phyloP scores from a whole-genome alignment of 2,113 vertebrate genomes.

The Clupea harengus region DNA sequence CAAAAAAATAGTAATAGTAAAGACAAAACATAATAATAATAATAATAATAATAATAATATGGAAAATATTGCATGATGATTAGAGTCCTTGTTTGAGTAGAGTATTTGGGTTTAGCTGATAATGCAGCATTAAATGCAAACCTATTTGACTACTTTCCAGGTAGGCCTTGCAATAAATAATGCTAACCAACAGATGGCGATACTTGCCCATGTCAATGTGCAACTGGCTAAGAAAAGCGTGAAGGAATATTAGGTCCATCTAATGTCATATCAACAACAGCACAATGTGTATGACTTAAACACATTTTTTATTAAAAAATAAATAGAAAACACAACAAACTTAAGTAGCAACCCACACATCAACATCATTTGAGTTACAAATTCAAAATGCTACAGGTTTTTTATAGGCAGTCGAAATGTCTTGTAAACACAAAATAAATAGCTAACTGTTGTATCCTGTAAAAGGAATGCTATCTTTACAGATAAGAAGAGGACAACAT shows the following conservation, averaged over 20 bases:
- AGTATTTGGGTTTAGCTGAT: not conserved
- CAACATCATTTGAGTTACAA: not conserved
- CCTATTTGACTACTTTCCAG: not conserved
- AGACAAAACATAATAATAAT: not conserved
- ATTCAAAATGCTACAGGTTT: conserved; percentile 30
- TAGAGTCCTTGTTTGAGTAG: not conserved
- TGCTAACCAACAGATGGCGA: not conserved
- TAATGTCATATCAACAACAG: not conserved
- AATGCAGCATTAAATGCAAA: no score
- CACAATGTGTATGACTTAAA: not conserved
- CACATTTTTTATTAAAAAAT: conserved; percentile 18
- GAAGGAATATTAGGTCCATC: not conserved
- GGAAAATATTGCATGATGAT: not conserved
- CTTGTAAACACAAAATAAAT: conserved; percentile 20
- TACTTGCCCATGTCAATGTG: not conserved
- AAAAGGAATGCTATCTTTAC: conserved; percentile 13
- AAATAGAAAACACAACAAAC: conserved; percentile 34
- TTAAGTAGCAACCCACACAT: conserved; percentile 43
- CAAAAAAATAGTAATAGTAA: no score
- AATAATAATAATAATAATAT: not conserved
- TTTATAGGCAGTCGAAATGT: conserved; percentile 7
- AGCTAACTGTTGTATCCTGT: not conserved
- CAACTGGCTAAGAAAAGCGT: not conserved
- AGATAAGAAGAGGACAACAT: conserved; percentile 32
- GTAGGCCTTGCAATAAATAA: not conserved